These are phyloP conservation scores for Hirudo medicinalis DNA, from an alignment of 1,140 invertebrate genomes.

Conservation along the genomic window DNA sequence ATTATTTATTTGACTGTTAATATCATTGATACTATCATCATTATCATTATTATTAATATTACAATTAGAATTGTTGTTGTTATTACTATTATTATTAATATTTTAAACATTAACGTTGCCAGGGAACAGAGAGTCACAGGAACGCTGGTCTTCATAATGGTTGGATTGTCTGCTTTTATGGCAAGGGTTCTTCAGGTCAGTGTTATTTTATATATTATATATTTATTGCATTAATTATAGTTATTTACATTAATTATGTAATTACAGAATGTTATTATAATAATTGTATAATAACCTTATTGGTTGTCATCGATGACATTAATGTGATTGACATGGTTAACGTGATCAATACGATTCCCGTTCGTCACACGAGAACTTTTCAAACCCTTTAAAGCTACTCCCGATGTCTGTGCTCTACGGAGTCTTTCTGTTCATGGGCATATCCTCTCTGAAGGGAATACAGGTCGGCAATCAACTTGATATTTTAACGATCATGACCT, in stretches of 20 bases:
- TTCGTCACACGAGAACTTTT: neutral
- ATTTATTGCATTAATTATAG: neutral
- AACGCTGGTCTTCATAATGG: conserved; percentile 84
- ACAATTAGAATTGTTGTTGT: too few relatives aligned
- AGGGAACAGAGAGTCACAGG: conserved; percentile 93
- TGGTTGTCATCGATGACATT: neutral
- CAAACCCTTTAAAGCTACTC: conserved; percentile 27
- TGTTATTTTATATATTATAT: neutral
- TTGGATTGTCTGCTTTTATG: conserved; percentile 80
- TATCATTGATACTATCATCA: too few relatives aligned
- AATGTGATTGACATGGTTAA: too few relatives aligned
- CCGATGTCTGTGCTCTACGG: conserved; percentile 39
- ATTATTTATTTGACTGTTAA: too few relatives aligned
- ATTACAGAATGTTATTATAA: too few relatives aligned
- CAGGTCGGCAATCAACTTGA: conserved; percentile 37
- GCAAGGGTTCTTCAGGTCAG: conserved; percentile 63
- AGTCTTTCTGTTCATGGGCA: conserved; percentile 40
- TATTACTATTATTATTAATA: too few relatives aligned
- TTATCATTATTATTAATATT: too few relatives aligned
- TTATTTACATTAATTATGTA: too few relatives aligned
- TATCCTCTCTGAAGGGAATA: conserved; percentile 34
- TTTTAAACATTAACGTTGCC: conserved; percentile 25
- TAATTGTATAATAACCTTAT: too few relatives aligned
- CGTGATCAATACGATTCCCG: neutral
- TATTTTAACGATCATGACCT: too few relatives aligned